A percentile compares a stretch with the other conserved stretches of the same genome.
These are phyloP conservation scores for Digitonthophagus gazella DNA, from an alignment of 2,888 invertebrate species.

Conservation along the genomic window DNA sequence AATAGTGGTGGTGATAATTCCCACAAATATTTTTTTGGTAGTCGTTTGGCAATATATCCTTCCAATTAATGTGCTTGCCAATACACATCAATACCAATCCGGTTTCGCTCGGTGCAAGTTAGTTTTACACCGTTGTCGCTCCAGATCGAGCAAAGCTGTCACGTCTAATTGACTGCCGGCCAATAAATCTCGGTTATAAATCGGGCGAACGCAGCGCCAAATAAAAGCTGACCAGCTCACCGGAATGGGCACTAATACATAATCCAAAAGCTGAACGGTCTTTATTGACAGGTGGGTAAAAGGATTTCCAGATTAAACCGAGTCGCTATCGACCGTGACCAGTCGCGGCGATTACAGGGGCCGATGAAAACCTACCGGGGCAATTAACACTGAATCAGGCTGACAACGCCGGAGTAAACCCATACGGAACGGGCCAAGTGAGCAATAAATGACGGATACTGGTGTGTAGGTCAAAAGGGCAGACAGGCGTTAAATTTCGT, in stretches of 20 bases:
- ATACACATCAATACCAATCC: neutral
- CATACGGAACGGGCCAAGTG: neutral
- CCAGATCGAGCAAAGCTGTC: constrained; percentile 6
- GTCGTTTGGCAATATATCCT: neutral
- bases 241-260: constrained; percentile 9
- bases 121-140: neutral
- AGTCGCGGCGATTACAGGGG: neutral
- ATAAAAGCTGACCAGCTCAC: constrained; percentile 3
- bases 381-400: neutral
- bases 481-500: neutral
- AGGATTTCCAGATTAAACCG: constrained; percentile 9
- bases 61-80: neutral
- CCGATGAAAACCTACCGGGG: neutral
- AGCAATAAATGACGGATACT: neutral
- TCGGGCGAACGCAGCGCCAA: constrained; percentile 7
- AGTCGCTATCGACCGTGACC: neutral
- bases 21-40: no score
- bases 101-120: neutral
- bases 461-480: neutral
- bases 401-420: neutral
- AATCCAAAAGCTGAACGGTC: constrained; percentile 1
- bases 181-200: constrained; percentile 13
- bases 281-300: constrained; percentile 7
- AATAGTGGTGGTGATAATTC: neutral
- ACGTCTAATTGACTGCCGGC: constrained; percentile 11